These are phyloP conservation scores for Esperia sulphurella DNA, from an alignment of 2,888 invertebrate genomes.

Conservation along the genomic window DNA sequence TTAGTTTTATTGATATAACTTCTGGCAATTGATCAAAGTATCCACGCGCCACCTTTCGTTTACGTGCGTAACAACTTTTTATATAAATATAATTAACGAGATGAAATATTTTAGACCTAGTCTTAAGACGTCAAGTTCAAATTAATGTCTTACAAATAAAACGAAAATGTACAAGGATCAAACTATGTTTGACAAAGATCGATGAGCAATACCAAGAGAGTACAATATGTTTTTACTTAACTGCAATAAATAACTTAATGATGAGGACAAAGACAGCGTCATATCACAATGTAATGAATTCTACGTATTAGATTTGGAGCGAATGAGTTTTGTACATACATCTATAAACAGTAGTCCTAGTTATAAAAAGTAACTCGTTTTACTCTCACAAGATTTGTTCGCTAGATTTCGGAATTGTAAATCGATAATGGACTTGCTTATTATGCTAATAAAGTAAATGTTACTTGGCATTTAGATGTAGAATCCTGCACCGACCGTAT, in stretches of 20 bases:
- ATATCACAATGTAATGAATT: conserved; percentile 45
- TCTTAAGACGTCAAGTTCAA: conserved; percentile 44
- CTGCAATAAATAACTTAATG: conserved; percentile 48
- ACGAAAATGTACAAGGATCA: conserved; percentile 45
- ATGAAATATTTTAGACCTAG: conserved; percentile 33
- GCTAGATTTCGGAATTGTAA: too few species aligned
- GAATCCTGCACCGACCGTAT: too few species aligned
- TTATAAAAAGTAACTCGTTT: too few species aligned
- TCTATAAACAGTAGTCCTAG: too few species aligned
- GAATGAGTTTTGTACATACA: conserved; percentile 6
- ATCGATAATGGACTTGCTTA: too few species aligned
- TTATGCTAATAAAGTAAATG: too few species aligned
- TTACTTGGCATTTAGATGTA: too few species aligned
- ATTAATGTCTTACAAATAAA: conserved; percentile 34
- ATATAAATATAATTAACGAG: conserved; percentile 3
- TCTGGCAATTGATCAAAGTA: too few species aligned
- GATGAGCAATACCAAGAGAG: conserved; percentile 61
- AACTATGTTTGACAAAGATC: conserved; percentile 39
- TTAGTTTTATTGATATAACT: too few species aligned
- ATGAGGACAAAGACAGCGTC: conserved; percentile 32
- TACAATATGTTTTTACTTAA: conserved; percentile 49
- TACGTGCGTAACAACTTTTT: background rate
- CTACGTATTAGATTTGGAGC: conserved; percentile 21
- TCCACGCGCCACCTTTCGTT: too few species aligned
- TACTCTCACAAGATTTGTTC: too few species aligned